Evolutionary conservation across 2,113 vertebrate genomes (phyloP).

Genomic region (Heterocephalus glaber): DNA sequence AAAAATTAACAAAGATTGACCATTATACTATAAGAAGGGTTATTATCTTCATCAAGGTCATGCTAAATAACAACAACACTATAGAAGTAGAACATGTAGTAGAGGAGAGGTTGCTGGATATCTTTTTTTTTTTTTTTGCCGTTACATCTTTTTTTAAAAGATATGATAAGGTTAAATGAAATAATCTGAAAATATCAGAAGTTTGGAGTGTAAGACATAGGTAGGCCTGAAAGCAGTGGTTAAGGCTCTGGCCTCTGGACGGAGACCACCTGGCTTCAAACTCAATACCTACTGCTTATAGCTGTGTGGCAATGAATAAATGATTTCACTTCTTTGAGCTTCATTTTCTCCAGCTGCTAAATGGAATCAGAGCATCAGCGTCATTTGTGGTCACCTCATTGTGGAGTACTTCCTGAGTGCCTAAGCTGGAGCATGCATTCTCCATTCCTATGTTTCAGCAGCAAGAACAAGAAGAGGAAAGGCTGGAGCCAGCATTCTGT

Average conservation of each 20-base stretch:
- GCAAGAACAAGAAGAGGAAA: background rate
- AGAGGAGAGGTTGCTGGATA: background rate
- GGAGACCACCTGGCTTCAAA: background rate
- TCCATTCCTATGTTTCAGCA: accelerated
- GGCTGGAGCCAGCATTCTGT: accelerated
- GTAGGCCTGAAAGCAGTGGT: background rate
- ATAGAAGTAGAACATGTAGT: background rate
- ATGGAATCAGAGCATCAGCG: background rate
- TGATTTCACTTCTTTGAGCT: background rate
- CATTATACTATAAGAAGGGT: background rate
- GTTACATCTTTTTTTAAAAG: background rate
- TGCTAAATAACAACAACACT: background rate
- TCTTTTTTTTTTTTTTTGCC: background rate
- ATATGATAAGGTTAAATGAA: background rate
- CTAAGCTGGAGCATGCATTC: background rate
- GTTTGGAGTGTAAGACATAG: background rate
- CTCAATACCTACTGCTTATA: background rate
- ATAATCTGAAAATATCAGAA: background rate
- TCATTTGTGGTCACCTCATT: background rate
- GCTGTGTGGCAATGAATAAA: background rate
- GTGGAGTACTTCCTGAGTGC: background rate
- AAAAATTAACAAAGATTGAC: conserved; percentile 62
- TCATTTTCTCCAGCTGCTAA: background rate
- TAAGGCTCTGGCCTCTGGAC: background rate
- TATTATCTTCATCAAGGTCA: conserved; percentile 56